phyloP scores from a whole-genome alignment of 2,113 vertebrate genomes.

The Macquaria australasica region DNA sequence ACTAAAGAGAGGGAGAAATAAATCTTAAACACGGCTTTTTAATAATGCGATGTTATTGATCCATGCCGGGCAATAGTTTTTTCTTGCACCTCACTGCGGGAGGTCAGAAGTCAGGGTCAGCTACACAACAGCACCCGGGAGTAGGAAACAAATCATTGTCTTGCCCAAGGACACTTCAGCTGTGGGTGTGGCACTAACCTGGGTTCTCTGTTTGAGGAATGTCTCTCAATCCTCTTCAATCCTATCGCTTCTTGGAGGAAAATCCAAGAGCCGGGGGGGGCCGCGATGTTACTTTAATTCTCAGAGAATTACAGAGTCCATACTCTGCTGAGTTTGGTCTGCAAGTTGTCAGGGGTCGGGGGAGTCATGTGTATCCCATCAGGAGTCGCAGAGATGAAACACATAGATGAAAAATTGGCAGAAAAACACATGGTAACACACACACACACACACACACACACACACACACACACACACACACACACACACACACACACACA shows the following conservation, averaged over 20 bases:
- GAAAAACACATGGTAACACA: conserved; percentile 21
- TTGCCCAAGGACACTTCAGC: conserved; percentile 34
- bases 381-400: conserved; percentile 63
- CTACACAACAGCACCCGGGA: not conserved
- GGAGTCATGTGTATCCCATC: conserved; percentile 46
- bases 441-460: conserved; percentile 30
- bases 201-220: conserved; percentile 14
- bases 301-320: conserved; percentile 39
- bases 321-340: conserved; percentile 46
- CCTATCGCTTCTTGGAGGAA: conserved; percentile 9
- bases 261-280: conserved; percentile 6
- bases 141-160: conserved; percentile 40
- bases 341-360: conserved; percentile 13
- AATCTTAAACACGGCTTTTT: conserved; percentile 62
- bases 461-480: conserved; percentile 19
- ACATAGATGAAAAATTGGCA: conserved; percentile 59
- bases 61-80: conserved; percentile 49
- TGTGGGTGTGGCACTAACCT: not conserved
- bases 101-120: conserved; percentile 60
- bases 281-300: conserved; percentile 37
- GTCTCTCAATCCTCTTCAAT: not conserved
- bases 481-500: conserved; percentile 30
- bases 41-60: conserved; percentile 73
- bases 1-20: conserved; percentile 32
- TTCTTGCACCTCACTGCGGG: conserved; percentile 14